These are phyloP conservation scores for Hippolais icterina DNA, from an alignment of 2,113 vertebrate species.

Conservation along the genomic window DNA sequence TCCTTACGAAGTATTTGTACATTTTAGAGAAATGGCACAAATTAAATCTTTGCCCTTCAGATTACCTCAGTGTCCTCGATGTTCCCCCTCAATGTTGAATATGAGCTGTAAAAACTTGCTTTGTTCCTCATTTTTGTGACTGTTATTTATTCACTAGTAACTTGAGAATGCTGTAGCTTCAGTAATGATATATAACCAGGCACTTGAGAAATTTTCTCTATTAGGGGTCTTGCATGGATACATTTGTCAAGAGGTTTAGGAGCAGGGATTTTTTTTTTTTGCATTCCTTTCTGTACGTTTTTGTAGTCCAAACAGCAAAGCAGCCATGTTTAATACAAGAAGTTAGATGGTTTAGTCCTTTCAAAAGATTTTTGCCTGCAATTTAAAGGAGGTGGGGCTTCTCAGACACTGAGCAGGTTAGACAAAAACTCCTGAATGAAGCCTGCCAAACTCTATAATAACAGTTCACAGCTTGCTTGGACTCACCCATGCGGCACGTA, in stretches of 20 bases:
- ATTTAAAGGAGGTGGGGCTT: neutral
- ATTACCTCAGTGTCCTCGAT: neutral
- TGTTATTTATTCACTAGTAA: neutral
- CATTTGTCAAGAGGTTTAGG: neutral
- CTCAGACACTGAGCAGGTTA: neutral
- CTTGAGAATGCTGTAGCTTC: neutral
- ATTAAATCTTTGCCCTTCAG: neutral
- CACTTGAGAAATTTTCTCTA: neutral
- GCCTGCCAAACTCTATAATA: neutral
- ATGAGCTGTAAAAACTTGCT: neutral
- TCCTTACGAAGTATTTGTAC: neutral
- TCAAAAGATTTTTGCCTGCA: neutral
- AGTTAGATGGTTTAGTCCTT: neutral
- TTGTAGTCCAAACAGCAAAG: neutral
- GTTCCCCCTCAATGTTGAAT: neutral
- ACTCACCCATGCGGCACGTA: fast-evolving
- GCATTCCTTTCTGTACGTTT: neutral
- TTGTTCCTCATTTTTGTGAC: neutral
- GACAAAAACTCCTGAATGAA: neutral
- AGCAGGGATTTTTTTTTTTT: neutral
- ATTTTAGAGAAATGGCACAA: neutral
- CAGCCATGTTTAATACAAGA: neutral
- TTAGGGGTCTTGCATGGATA: neutral
- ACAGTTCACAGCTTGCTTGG: neutral
- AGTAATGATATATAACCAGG: neutral